Percentiles rank a stretch among this genome's conserved stretches.
These are phyloP conservation scores for Hafferia zeledoni DNA, from an alignment of 2,797 vertebrate species.

Conservation along the genomic window DNA sequence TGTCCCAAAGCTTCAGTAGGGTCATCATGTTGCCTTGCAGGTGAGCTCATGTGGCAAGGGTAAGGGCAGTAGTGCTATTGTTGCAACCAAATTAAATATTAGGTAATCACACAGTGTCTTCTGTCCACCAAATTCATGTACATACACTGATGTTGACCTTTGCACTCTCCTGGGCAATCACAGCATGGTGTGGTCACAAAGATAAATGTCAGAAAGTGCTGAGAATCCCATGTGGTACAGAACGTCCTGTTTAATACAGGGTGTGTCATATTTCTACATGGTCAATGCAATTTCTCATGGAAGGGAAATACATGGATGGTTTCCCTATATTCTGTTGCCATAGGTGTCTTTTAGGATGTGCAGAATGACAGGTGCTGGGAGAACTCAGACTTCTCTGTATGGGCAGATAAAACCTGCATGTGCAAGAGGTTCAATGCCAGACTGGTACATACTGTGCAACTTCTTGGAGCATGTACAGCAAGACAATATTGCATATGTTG, in stretches of 20 bases:
- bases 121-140: neutral
- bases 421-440: neutral
- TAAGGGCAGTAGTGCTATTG: neutral
- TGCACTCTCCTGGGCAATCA: neutral
- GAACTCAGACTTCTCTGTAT: neutral
- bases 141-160: neutral
- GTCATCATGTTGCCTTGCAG: neutral
- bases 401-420: neutral
- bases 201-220: neutral
- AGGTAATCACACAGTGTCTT: slow-evolving; percentile 4
- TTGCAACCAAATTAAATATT: slow-evolving; percentile 37
- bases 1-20: neutral
- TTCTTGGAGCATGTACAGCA: neutral
- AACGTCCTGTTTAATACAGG: neutral
- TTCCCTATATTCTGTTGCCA: neutral
- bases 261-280: neutral
- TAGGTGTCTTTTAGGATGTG: neutral
- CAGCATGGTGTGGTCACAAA: neutral
- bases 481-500: neutral
- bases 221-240: neutral
- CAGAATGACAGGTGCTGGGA: neutral
- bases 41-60: neutral
- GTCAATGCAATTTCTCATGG: neutral
- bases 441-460: neutral
- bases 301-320: neutral